Percentiles rank a stretch among this genome's conserved stretches.
These are phyloP conservation scores for Martes flavigula DNA, from an alignment of 2,797 vertebrate species.

Conservation along the genomic window DNA sequence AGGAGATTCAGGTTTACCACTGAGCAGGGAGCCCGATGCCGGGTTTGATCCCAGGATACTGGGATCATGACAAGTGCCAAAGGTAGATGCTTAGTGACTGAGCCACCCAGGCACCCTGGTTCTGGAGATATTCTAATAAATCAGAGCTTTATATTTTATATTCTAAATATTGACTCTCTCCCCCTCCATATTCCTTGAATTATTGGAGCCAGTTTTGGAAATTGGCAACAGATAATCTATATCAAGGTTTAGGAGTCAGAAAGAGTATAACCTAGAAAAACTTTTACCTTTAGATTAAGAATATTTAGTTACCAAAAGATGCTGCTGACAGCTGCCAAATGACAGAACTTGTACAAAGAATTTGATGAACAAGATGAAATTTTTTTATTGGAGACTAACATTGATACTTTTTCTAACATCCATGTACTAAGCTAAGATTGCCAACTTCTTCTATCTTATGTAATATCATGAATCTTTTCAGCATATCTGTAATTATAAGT, in stretches of 20 bases:
- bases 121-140: background rate
- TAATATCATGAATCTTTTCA: background rate
- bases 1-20: too few relatives aligned
- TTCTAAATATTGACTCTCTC: background rate
- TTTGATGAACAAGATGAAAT: background rate
- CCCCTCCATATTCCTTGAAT: background rate
- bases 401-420: background rate
- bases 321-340: background rate
- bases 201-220: background rate
- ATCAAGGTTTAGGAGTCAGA: background rate
- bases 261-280: background rate
- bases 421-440: background rate
- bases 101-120: background rate
- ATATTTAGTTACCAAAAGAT: background rate
- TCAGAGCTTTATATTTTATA: background rate
- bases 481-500: background rate
- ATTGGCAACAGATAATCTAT: background rate
- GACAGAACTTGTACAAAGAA: background rate
- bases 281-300: slow-evolving; percentile 41
- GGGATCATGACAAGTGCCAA: too few relatives aligned
- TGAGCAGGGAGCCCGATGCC: too few relatives aligned
- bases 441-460: background rate
- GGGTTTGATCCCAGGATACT: too few relatives aligned
- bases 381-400: background rate
- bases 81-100: too few relatives aligned